Base-by-base conservation (phyloP, 2,797 vertebrate species). In the Lophotriccus pileatus region DNA sequence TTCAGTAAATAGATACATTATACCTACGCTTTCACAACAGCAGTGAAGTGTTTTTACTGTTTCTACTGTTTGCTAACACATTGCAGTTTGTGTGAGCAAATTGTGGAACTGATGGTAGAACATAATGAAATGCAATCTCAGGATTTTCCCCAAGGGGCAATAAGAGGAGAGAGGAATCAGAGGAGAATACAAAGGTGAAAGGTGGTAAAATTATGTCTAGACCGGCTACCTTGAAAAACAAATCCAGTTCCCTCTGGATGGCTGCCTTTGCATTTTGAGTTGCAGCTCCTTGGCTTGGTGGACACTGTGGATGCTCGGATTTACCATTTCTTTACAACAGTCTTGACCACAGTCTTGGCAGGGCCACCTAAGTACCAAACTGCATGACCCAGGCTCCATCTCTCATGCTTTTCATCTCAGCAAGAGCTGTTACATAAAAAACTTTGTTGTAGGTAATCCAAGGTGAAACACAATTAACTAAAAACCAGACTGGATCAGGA, bases 41-140 rank as follows among this genome's bases (percentile, higher is more conserved):
- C 73, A 41, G 37, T 0, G 0, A 56, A 74, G 25, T 1, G 1
- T 59, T 94, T 84, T 50, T 37, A 46, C 58, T n/a, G 25, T 13
- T 93, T 36, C 49, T 44, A 3, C 68, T 84, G 58, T 81, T 88
- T 72, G 88, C 80, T 72, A 52, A 78, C 83, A 81, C 30, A 25
- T 77, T 39, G 58, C 64, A 22, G 32, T 52, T 69, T 32, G 27
- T 8, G 0, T 14, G 37, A 53, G 44, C 44, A 56, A 68, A 64
- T 13, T 5, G 4, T 21, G 53, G 43, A 22, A 8, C 49, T 24
- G 50, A 21, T 18, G 90, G 55, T 2, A 47, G 52, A 34, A 59
- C 36, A 55, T 2, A 56, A 46, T 0, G 1, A 70, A 69, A 47
- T 9, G 7, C 41, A n/a, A 13, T 14, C 60, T 16, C 47, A 32